These are phyloP conservation scores for Eucriotettix oculatus DNA, from an alignment of 2,888 invertebrate genomes.

Conservation along the genomic window DNA sequence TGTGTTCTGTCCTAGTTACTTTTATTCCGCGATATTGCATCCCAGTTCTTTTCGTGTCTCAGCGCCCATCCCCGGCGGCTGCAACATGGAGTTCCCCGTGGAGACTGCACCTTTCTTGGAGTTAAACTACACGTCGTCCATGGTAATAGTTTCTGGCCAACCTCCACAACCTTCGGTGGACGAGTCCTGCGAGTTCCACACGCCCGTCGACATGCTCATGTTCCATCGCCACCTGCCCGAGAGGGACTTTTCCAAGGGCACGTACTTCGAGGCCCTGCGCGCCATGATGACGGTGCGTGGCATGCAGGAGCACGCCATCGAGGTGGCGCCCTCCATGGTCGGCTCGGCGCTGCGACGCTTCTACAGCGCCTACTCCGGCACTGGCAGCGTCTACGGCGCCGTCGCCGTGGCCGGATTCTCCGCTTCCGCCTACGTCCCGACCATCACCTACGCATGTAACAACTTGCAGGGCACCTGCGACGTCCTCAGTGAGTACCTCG, in stretches of 20 bases:
- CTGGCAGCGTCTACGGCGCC: conserved; percentile 40
- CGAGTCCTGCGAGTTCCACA: conserved; percentile 21
- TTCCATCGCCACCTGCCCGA: conserved; percentile 46
- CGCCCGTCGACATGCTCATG: conserved; percentile 29
- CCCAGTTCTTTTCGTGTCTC: too few relatives aligned
- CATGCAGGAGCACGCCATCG: conserved; percentile 29
- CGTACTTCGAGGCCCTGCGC: conserved; percentile 41
- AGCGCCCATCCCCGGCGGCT: conserved; percentile 68
- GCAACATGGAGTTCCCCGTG: conserved; percentile 49
- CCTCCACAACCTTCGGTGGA: conserved; percentile 27
- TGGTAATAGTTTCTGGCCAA: conserved; percentile 34
- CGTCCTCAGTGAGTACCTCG: conserved; percentile 34
- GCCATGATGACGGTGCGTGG: conserved; percentile 41
- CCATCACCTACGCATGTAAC: conserved; percentile 47
- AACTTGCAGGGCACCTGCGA: conserved; percentile 29
- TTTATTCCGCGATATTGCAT: too few relatives aligned
- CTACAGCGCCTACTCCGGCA: conserved; percentile 42
- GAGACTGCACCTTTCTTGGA: conserved; percentile 43
- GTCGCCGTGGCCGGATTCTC: conserved; percentile 32
- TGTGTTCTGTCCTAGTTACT: too few relatives aligned
- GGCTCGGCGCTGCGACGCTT: conserved; percentile 27
- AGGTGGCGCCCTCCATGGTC: conserved; percentile 20
- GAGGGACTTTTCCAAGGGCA: conserved; percentile 31
- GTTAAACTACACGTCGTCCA: conserved; percentile 23
- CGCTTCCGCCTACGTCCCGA: conserved; percentile 44